Evolutionary conservation across 2,113 vertebrate genomes (phyloP).

Genomic region (Hemichromis elongatus): DNA sequence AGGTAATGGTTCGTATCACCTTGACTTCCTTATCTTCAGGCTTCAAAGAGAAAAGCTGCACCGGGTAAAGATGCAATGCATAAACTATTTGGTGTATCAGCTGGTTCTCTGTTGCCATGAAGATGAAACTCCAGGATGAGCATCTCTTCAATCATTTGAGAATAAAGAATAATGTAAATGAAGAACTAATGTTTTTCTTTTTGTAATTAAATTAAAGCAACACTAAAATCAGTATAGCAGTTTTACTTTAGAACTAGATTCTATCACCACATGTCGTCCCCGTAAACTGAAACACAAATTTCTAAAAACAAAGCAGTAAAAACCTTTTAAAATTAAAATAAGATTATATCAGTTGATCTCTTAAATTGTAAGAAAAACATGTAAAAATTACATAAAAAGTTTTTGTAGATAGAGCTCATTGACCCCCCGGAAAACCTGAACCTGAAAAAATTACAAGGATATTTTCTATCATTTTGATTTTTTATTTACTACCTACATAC

Average conservation of each 20-base stretch:
- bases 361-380: neutral
- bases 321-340: neutral
- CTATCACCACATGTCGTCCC: neutral
- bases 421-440: too few species aligned
- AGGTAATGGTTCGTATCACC: neutral
- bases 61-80: neutral
- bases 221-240: neutral
- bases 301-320: neutral
- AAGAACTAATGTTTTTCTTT: neutral
- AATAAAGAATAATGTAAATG: neutral
- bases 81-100: too few species aligned
- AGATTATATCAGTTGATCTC: neutral
- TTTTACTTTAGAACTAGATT: accelerated
- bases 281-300: neutral
- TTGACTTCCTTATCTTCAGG: neutral
- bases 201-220: neutral
- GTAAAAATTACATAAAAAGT: neutral
- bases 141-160: neutral
- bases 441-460: too few species aligned
- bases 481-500: neutral
- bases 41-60: neutral
- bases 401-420: too few species aligned
- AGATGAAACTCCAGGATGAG: neutral
- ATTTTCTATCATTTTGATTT: neutral
- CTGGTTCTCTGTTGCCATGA: neutral